phyloP scores from a whole-genome alignment of 2,888 invertebrate species.

The Phengaris alcon region DNA sequence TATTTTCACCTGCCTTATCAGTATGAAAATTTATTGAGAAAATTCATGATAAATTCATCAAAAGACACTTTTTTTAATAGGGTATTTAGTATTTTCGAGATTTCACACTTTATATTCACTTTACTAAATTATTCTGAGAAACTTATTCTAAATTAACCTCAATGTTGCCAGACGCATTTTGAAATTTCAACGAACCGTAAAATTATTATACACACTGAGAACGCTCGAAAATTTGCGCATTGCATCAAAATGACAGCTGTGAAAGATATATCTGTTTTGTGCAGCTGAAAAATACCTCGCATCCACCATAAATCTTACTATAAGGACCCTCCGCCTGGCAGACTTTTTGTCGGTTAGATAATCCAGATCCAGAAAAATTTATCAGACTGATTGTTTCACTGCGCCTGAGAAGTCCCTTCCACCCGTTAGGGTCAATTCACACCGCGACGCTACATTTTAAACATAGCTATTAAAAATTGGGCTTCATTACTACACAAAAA shows the following conservation, averaged over 20 bases:
- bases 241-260: conserved; percentile 19
- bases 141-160: conserved; percentile 2
- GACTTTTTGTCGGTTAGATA: conserved; percentile 10
- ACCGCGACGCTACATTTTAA: too few species aligned
- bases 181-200: conserved; percentile 12
- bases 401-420: too few species aligned
- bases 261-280: conserved; percentile 20
- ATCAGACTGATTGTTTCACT: neutral
- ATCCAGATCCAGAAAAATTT: too few species aligned
- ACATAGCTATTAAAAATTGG: too few species aligned
- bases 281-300: conserved; percentile 15
- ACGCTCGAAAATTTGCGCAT: conserved; percentile 17
- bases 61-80: too few species aligned
- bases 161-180: neutral
- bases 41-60: too few species aligned
- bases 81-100: too few species aligned
- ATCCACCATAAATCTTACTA: conserved; percentile 5
- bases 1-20: too few species aligned
- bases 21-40: too few species aligned
- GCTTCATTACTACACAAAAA: too few species aligned
- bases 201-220: conserved; percentile 15
- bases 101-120: neutral
- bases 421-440: too few species aligned
- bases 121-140: neutral
- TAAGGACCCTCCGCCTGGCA: neutral